These are phyloP conservation scores for Melitaea cinxia DNA, from an alignment of 1,140 invertebrate genomes.

Conservation along the genomic window DNA sequence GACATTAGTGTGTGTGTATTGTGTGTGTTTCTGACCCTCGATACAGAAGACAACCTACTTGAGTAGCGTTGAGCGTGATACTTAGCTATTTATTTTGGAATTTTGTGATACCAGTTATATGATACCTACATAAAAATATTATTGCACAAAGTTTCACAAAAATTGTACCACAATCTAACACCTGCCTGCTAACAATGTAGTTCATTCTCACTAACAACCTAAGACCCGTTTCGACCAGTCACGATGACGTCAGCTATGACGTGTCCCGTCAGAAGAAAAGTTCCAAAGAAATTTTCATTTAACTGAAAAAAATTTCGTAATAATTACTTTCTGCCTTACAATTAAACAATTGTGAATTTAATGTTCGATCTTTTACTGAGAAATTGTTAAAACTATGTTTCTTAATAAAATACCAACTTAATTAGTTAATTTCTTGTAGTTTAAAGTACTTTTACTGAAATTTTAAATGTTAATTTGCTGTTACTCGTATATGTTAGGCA, in stretches of 20 bases:
- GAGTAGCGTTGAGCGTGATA: too few species aligned
- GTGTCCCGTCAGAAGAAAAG: conserved; percentile 7
- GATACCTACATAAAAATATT: too few species aligned
- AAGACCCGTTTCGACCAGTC: conserved; percentile 5
- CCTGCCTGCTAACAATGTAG: conserved; percentile 15
- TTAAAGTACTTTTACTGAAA: too few species aligned
- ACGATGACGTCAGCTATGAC: conserved; percentile 28
- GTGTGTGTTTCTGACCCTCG: too few species aligned
- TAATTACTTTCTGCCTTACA: conserved; percentile 11
- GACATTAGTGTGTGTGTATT: too few species aligned
- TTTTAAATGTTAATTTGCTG: too few species aligned
- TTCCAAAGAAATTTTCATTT: conserved; percentile 12
- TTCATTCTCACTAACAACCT: not conserved
- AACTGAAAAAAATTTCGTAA: too few species aligned
- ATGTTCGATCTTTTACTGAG: conserved; percentile 10
- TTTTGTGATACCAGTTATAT: too few species aligned
- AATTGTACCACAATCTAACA: conserved; percentile 18
- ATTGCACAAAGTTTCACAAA: too few species aligned
- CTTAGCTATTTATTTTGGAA: too few species aligned
- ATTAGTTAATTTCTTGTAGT: not conserved
- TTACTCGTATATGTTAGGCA: too few species aligned
- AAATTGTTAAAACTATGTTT: conserved; percentile 7
- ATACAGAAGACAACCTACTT: too few species aligned
- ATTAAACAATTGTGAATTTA: conserved; percentile 10
- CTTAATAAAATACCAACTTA: not conserved